Conservation (phyloP, 2,797 vertebrate species). For the Helarctos malayanus region DNA sequence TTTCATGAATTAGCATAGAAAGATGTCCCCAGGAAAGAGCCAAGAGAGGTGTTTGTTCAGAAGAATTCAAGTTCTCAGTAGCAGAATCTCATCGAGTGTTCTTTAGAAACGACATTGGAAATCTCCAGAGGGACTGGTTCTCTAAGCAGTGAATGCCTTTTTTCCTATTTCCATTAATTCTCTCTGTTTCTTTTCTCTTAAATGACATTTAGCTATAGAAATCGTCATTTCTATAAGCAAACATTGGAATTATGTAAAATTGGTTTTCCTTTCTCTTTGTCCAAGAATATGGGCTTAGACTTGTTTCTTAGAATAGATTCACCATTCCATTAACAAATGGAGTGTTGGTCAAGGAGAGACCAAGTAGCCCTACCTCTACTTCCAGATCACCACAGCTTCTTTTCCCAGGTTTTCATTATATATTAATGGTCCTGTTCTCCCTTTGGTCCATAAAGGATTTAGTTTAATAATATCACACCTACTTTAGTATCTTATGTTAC, state of each 20-base stretch:
- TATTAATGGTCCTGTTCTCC: not conserved
- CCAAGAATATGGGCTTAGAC: not conserved
- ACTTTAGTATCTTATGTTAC: not conserved
- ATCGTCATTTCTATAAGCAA: not conserved
- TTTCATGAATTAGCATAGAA: not conserved
- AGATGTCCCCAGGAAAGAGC: not conserved
- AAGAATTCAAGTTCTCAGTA: not conserved
- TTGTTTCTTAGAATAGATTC: not conserved
- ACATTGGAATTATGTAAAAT: not conserved
- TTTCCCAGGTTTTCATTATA: not conserved
- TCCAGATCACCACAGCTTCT: not conserved
- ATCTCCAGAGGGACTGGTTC: not conserved
- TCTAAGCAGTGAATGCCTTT: not conserved
- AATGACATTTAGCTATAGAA: not conserved
- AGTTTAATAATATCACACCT: not conserved
- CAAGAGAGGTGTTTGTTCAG: not conserved
- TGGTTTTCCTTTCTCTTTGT: not conserved
- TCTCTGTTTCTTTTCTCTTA: not conserved
- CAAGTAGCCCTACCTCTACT: too few species aligned
- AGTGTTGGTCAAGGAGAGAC: not conserved
- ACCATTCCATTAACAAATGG: not conserved
- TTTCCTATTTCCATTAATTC: not conserved
- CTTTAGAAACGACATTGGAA: not conserved
- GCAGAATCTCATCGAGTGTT: not conserved
- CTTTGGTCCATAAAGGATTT: not conserved